phyloP scores from a whole-genome alignment of 2,888 invertebrate genomes.

The Cactoblastis cactorum region DNA sequence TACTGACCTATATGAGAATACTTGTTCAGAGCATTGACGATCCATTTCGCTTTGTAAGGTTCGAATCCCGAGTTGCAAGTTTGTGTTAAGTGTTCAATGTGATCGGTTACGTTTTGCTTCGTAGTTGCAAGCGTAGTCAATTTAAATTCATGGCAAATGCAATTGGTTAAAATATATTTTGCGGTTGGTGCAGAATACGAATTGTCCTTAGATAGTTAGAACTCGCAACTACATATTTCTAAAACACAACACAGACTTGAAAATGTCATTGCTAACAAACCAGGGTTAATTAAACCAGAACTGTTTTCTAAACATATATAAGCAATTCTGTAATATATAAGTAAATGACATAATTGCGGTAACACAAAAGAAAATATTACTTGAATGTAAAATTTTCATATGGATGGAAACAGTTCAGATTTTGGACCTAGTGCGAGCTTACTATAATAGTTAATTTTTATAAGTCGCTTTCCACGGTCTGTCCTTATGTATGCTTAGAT shows the following conservation, averaged over 20 bases:
- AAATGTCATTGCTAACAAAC: too few species aligned
- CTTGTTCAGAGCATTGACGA: slow-evolving; percentile 10
- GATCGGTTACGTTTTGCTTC: slow-evolving; percentile 2
- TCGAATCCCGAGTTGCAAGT: slow-evolving; percentile 8
- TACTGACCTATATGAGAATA: slow-evolving; percentile 8
- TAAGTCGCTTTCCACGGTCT: too few species aligned
- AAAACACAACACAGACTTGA: neutral
- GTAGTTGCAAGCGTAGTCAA: neutral
- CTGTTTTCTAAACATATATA: too few species aligned
- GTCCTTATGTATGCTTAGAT: too few species aligned
- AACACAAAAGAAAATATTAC: too few species aligned
- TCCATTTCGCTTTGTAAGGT: slow-evolving; percentile 10
- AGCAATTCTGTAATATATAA: too few species aligned
- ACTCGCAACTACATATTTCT: neutral
- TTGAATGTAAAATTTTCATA: too few species aligned
- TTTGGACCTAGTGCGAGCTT: too few species aligned
- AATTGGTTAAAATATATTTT: neutral
- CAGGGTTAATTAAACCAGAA: too few species aligned
- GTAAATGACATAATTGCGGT: too few species aligned
- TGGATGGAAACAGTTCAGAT: too few species aligned
- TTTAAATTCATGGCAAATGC: neutral
- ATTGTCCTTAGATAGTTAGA: neutral
- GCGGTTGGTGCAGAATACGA: neutral
- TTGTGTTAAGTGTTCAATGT: slow-evolving; percentile 10
- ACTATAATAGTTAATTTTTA: too few species aligned